Evolutionary conservation across 1,140 invertebrate species (phyloP), one percentile per base, ranked within the genome.

Genomic region (Gonatopus flavifemur): DNA sequence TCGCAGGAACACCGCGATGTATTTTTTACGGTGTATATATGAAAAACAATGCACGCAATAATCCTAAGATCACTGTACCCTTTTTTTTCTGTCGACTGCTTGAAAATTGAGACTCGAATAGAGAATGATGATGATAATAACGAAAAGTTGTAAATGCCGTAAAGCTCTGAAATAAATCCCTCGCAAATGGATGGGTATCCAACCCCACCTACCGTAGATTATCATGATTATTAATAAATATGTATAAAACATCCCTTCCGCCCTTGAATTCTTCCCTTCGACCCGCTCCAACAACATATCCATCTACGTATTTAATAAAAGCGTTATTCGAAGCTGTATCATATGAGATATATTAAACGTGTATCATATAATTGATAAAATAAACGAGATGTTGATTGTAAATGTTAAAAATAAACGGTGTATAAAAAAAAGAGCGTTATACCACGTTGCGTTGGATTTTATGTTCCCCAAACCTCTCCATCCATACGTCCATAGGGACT

Each of bases 401-500:
- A 78, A 74, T 77, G 74, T 78, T 76, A 76, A 68, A 76, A 77
- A 75, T 76, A 78, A 78, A 78, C 59, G 61, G 67, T 75, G 66
- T 74, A 74, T 55, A 72, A 77, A 77, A 76, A 70, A 39, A n/a
- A n/a, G n/a, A n/a, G n/a, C n/a, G n/a, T n/a, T n/a, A n/a, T n/a
- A n/a, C 3, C 13, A 47, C 42, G 18, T 41, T 20, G 8, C 28
- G n/a, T 19, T 3, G 10, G 3, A 5, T 45, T 2, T 49, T 37
- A 15, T n/a, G n/a, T 38, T 38, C 10, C 6, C 8, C 20, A 12
- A 15, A n/a, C 6, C 2, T 33, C 16, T 15, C 33, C n/a, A n/a
- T n/a, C n/a, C n/a, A n/a, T n/a, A n/a, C n/a, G n/a, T n/a, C n/a
- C n/a, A n/a, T n/a, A n/a, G n/a, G n/a, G n/a, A n/a, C n/a, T n/a